These are phyloP conservation scores for Rhabdomys dilectus DNA, from an alignment of 2,113 vertebrate genomes.

Conservation along the genomic window DNA sequence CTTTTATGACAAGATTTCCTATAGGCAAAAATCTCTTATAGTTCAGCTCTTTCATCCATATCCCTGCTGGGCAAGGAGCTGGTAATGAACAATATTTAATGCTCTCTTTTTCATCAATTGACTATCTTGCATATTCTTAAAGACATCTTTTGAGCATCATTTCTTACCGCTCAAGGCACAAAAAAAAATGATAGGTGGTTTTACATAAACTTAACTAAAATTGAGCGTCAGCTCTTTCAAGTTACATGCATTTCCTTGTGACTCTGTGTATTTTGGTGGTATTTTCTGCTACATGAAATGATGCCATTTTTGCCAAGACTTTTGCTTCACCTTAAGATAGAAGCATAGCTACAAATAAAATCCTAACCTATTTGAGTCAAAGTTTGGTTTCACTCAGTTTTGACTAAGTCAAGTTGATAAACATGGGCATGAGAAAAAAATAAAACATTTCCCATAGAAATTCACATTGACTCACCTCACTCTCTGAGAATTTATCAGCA, in stretches of 20 bases:
- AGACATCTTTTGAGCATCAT: not conserved
- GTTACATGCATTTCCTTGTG: not conserved
- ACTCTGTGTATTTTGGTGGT: not conserved
- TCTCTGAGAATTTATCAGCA: not conserved
- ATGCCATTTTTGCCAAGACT: constrained; percentile 6
- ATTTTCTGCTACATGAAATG: not conserved
- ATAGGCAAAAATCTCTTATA: not conserved
- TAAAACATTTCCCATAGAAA: not conserved
- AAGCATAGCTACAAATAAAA: constrained; percentile 27
- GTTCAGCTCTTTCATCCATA: not conserved
- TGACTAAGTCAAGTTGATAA: constrained; percentile 28
- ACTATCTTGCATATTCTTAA: constrained; percentile 1
- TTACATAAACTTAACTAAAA: not conserved
- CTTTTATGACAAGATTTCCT: not conserved
- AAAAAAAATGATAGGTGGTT: not conserved
- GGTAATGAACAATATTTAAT: not conserved
- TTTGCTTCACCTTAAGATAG: not conserved
- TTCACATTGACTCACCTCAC: not conserved
- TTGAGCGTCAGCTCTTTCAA: not conserved
- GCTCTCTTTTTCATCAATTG: not conserved
- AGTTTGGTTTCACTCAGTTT: constrained; percentile 19
- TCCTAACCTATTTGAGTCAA: not conserved
- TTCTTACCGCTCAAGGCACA: not conserved
- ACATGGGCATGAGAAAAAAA: not conserved
- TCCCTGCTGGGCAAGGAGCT: not conserved